Evolutionary conservation across 1,140 invertebrate species (phyloP).

Genomic region (Aricia agestis): DNA sequence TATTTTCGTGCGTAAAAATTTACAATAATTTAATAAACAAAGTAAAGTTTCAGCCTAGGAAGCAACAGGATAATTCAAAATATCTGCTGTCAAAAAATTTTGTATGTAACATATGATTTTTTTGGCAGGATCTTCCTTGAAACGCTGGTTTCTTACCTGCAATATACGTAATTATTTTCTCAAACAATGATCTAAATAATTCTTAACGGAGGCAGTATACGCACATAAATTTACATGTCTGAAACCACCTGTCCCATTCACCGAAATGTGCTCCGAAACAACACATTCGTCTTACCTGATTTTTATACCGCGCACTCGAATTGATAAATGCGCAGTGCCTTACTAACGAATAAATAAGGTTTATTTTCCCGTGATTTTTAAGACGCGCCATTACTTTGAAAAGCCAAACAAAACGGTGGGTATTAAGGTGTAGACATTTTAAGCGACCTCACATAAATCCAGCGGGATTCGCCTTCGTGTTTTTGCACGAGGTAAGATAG

Average conservation of each 20-base stretch:
- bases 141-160: too few relatives aligned
- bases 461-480: not conserved
- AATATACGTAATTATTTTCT: too few relatives aligned
- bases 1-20: too few relatives aligned
- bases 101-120: too few relatives aligned
- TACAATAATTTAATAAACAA: too few relatives aligned
- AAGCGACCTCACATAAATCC: conserved; percentile 2
- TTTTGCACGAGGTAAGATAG: not conserved
- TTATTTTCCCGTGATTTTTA: not conserved
- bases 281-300: not conserved
- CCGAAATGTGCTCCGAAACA: not conserved
- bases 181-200: too few relatives aligned
- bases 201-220: too few relatives aligned
- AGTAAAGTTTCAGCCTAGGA: too few relatives aligned
- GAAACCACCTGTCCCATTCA: not conserved
- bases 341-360: not conserved
- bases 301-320: not conserved
- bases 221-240: not conserved
- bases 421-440: not conserved
- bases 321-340: not conserved
- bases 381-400: not conserved
- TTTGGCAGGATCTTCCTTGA: too few relatives aligned
- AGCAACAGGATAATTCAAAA: too few relatives aligned
- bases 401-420: too few relatives aligned
- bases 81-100: too few relatives aligned